phyloP scores from a whole-genome alignment of 2,797 vertebrate genomes.

The Ciconia nigra region DNA sequence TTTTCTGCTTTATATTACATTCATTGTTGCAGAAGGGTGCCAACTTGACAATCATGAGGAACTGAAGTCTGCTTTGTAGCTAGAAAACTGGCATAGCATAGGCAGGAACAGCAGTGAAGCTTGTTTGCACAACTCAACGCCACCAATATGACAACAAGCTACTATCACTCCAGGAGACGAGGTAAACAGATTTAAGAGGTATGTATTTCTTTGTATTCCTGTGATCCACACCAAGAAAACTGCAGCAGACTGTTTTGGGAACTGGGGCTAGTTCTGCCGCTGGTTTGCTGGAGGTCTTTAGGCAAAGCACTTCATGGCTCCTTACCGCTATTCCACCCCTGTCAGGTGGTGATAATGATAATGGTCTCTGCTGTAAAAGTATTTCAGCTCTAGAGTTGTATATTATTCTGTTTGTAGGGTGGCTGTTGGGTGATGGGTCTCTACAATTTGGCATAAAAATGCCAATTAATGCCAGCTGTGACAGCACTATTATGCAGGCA shows the following conservation, averaged over 20 bases:
- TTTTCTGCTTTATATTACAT: background rate
- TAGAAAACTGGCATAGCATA: background rate
- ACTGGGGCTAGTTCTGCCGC: background rate
- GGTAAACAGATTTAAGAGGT: background rate
- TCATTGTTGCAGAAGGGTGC: background rate
- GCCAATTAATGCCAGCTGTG: background rate
- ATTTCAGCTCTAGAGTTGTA: background rate
- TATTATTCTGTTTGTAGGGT: background rate
- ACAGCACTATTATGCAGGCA: background rate
- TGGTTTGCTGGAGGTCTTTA: background rate
- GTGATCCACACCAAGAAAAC: background rate
- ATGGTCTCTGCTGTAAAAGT: rapidly evolving
- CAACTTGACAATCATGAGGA: background rate
- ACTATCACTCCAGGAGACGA: background rate
- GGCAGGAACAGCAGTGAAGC: background rate
- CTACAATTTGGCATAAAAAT: background rate
- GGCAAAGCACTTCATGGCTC: background rate
- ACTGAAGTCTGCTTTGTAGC: background rate
- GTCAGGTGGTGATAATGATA: background rate
- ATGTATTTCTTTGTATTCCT: background rate
- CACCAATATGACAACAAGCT: background rate
- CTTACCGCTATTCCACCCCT: background rate
- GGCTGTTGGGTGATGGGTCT: background rate
- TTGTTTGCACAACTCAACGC: background rate
- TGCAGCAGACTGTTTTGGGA: background rate